Evolutionary conservation across 64 coral and sea anemone species (phyloP).

Genomic region (Anthopleura sola): DNA sequence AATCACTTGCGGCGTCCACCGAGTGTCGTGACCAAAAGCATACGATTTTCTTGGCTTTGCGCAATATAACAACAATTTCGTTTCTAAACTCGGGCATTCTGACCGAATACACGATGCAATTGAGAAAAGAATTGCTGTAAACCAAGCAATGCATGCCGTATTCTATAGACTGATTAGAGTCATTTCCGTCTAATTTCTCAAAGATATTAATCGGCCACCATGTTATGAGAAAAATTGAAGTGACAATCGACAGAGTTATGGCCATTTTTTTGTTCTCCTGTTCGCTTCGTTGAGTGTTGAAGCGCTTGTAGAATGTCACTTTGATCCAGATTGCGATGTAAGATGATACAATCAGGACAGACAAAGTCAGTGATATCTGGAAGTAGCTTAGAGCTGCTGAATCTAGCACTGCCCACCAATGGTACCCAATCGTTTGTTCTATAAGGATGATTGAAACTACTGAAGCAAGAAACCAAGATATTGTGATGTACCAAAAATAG

Average conservation of each 20-base stretch:
- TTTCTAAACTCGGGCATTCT: constrained; percentile 49
- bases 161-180: neutral
- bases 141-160: neutral
- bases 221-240: neutral
- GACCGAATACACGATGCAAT: constrained; percentile 47
- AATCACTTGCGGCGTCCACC: neutral
- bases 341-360: neutral
- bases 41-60: neutral
- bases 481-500: neutral
- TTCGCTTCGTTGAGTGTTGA: neutral
- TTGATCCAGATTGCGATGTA: constrained; percentile 23
- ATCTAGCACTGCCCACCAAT: neutral
- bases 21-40: neutral
- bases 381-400: neutral
- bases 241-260: neutral
- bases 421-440: neutral
- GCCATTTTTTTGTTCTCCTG: constrained; percentile 10
- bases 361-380: neutral
- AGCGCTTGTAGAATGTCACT: constrained; percentile 10
- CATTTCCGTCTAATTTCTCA: neutral
- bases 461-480: neutral
- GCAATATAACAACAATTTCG: neutral
- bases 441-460: neutral
- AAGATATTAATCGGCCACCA: neutral
- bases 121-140: constrained; percentile 51